Base-by-base conservation (phyloP, 2,888 invertebrate genomes). In the Heteromyza rotundicornis region DNA sequence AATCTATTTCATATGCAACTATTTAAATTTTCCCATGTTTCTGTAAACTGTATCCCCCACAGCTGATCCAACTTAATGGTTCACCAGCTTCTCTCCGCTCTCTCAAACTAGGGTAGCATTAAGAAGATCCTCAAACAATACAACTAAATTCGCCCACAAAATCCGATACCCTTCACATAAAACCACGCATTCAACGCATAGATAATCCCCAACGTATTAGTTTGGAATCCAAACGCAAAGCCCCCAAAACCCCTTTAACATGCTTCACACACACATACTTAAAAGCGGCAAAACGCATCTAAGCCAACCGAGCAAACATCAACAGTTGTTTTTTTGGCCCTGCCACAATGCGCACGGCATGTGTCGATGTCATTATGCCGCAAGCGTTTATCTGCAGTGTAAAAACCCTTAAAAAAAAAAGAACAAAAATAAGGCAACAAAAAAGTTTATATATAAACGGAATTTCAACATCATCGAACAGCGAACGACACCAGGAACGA, bases 281-380 rank as follows among this genome's bases (percentile, higher is more conserved):
- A 27, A 27, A 27, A 27, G 27, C 27, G 10, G 14, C 14, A 40
- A 40, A 40, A 40, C 40, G 20, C 17, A 20, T 47, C 10, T 20
- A 47, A 20, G 20, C 20, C 47, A 5, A 5, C 14, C 3, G 2
- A 12, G 47, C 19, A 19, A 20, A 17, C 20, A 47, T 17, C 47
- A 47, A 47, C 47, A 47, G 47, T 47, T 47, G 47, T 47, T 47
- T 40, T 40, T 32, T 40, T 40, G 40, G 40, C 16, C 40, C 40
- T 40, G 47, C 10, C 16, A 40, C 40, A 40, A 40, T n/a, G n/a
- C 19, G 40, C 47, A 14, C 8, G 52, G 19, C 54, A 54, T 54
- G 54, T 54, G 54, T 36, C 54, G 36, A 54, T 54, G 54, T 54
- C 36, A 54, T 54, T 20, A 19, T 54, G 54, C 22, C 22, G 19